Evolutionary conservation across 2,113 vertebrate species (phyloP).

Genomic region (Sapajus apella): DNA sequence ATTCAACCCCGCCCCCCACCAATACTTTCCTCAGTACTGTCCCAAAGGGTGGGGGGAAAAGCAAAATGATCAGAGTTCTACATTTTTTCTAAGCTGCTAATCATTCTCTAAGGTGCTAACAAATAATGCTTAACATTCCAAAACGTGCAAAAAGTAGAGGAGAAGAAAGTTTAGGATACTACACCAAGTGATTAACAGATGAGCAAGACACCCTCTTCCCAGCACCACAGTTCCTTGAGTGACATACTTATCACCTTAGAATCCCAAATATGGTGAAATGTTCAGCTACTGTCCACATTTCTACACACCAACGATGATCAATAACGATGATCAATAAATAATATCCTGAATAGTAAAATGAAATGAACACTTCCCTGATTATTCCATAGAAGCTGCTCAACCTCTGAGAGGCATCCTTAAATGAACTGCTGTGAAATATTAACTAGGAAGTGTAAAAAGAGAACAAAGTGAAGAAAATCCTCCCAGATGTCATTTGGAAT

Average conservation of each 20-base stretch:
- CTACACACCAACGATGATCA: neutral
- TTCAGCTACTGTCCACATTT: neutral
- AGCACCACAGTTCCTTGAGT: neutral
- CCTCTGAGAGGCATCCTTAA: constrained; percentile 54
- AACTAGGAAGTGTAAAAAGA: constrained; percentile 64
- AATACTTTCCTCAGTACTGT: neutral
- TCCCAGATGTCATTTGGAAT: neutral
- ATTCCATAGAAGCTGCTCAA: constrained; percentile 54
- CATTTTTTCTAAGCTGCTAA: neutral
- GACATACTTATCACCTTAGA: neutral
- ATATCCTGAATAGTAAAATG: constrained; percentile 36
- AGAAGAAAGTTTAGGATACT: neutral
- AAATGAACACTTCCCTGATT: constrained; percentile 65
- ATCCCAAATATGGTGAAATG: neutral
- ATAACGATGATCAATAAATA: neutral
- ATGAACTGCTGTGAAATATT: constrained; percentile 42
- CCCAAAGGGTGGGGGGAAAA: neutral
- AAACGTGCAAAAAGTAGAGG: neutral
- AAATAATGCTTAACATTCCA: neutral
- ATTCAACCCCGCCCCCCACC: neutral
- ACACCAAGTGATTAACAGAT: neutral
- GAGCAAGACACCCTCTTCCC: neutral
- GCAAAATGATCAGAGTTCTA: neutral
- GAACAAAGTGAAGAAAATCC: constrained; percentile 52
- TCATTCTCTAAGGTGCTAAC: neutral